Conservation (phyloP, 2,113 vertebrate species). For the Bujurquina vittata region DNA sequence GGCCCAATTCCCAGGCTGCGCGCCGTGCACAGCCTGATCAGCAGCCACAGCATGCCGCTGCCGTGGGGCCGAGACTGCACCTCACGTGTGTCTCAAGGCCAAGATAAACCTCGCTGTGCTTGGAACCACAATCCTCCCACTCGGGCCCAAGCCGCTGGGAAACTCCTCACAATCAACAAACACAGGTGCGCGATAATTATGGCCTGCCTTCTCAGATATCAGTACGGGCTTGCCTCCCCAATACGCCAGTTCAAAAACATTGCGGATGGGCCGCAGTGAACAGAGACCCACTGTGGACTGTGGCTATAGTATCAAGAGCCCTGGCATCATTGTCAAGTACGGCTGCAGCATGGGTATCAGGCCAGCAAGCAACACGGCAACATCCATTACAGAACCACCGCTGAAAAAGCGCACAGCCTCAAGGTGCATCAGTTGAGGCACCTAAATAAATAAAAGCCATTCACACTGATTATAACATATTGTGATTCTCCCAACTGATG, state of each 20-base stretch:
- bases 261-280: slow-evolving; percentile 44
- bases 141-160: slow-evolving; percentile 73
- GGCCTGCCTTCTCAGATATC: slow-evolving; percentile 76
- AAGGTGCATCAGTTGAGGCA: slow-evolving; percentile 57
- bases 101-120: slow-evolving; percentile 78
- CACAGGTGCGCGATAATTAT: slow-evolving; percentile 83
- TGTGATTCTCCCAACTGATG: slow-evolving; percentile 61
- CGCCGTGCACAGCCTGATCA: slow-evolving; percentile 55
- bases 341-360: slow-evolving; percentile 53
- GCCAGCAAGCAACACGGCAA: slow-evolving; percentile 28
- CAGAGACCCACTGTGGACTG: slow-evolving; percentile 53
- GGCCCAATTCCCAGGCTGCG: slow-evolving; percentile 70
- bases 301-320: slow-evolving; percentile 46
- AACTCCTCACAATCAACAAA: slow-evolving; percentile 80
- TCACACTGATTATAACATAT: slow-evolving; percentile 71
- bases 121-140: slow-evolving; percentile 76
- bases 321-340: slow-evolving; percentile 57
- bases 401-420: slow-evolving; percentile 48
- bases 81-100: slow-evolving; percentile 79
- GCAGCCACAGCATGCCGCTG: slow-evolving; percentile 62
- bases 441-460: slow-evolving; percentile 63
- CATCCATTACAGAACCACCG: slow-evolving; percentile 49
- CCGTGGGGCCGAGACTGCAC: slow-evolving; percentile 58
- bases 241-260: slow-evolving; percentile 69
- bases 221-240: slow-evolving; percentile 64